These are phyloP conservation scores for Bruchidius siliquastri DNA, from an alignment of 2,888 invertebrate species.

Conservation along the genomic window DNA sequence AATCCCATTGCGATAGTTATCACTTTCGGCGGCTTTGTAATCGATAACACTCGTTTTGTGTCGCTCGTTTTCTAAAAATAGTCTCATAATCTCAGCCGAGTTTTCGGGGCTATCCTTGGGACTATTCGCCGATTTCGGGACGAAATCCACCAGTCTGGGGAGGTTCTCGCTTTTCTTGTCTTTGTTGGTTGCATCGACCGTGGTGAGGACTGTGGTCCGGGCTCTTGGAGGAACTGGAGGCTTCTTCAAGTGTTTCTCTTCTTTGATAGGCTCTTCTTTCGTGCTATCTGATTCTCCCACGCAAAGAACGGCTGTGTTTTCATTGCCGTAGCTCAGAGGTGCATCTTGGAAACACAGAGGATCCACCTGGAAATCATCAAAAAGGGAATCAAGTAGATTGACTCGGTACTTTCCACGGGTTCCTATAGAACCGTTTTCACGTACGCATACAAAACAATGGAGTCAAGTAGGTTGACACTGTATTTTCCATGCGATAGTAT, in stretches of 20 bases:
- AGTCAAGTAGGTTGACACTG: too few relatives aligned
- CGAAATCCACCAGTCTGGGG: slow-evolving; percentile 68
- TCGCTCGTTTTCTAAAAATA: slow-evolving; percentile 41
- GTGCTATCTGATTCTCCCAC: slow-evolving; percentile 23
- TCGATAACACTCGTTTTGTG: slow-evolving; percentile 26
- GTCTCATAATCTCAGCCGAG: slow-evolving; percentile 42
- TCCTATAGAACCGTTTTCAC: too few relatives aligned
- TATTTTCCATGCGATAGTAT: too few relatives aligned
- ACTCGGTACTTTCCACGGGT: too few relatives aligned
- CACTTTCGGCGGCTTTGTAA: slow-evolving; percentile 23
- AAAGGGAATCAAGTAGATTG: too few relatives aligned
- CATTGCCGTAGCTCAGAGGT: slow-evolving; percentile 44
- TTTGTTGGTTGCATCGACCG: slow-evolving; percentile 19
- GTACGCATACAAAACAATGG: too few relatives aligned
- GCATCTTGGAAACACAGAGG: slow-evolving; percentile 48
- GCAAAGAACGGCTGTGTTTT: slow-evolving; percentile 37
- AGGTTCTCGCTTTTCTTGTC: slow-evolving; percentile 41
- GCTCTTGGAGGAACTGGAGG: slow-evolving; percentile 41
- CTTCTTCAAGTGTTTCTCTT: slow-evolving; percentile 23
- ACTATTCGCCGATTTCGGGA: slow-evolving; percentile 55
- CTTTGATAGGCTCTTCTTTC: slow-evolving; percentile 18
- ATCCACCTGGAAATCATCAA: slow-evolving; percentile 18
- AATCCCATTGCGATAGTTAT: slow-evolving; percentile 32
- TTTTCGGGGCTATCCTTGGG: slow-evolving; percentile 38
- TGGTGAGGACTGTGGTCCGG: slow-evolving; percentile 23